phyloP scores from a whole-genome alignment of 2,797 vertebrate genomes.

The Takifugu ocellatus region DNA sequence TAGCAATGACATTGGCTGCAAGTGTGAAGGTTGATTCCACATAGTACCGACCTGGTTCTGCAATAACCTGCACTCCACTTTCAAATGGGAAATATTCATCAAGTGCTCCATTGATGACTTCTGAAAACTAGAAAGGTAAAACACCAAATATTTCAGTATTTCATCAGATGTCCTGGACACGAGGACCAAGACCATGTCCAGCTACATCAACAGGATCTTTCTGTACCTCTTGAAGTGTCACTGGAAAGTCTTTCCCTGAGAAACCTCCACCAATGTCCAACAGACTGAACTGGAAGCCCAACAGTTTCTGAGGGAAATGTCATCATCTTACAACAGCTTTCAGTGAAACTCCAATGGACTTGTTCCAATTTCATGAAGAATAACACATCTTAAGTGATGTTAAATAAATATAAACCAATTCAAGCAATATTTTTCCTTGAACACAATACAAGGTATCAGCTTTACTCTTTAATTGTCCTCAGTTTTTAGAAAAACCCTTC shows the following conservation, averaged over 20 bases:
- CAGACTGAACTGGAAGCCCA: slow-evolving; percentile 74
- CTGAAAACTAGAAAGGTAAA: slow-evolving; percentile 50
- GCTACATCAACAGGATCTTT: neutral
- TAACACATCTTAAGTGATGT: too few relatives aligned
- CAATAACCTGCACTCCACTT: slow-evolving; percentile 72
- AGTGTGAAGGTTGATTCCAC: slow-evolving; percentile 78
- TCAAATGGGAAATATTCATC: slow-evolving; percentile 78
- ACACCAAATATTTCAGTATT: neutral
- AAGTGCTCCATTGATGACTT: slow-evolving; percentile 71
- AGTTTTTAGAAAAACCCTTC: too few relatives aligned
- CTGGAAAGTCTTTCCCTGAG: slow-evolving; percentile 53
- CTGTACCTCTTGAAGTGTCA: slow-evolving; percentile 75
- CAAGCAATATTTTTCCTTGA: too few relatives aligned
- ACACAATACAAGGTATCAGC: too few relatives aligned
- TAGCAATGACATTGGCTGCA: slow-evolving; percentile 68
- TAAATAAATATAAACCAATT: too few relatives aligned
- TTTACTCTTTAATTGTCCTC: too few relatives aligned
- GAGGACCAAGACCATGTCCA: neutral
- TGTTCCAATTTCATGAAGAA: too few relatives aligned
- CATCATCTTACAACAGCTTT: too few relatives aligned
- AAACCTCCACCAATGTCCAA: slow-evolving; percentile 79
- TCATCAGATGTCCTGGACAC: neutral
- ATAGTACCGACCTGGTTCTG: slow-evolving; percentile 76
- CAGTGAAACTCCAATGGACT: too few relatives aligned
- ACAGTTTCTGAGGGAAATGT: slow-evolving; percentile 30